These are phyloP conservation scores for Cherax quadricarinatus DNA, from an alignment of 1,140 invertebrate species.

Conservation along the genomic window DNA sequence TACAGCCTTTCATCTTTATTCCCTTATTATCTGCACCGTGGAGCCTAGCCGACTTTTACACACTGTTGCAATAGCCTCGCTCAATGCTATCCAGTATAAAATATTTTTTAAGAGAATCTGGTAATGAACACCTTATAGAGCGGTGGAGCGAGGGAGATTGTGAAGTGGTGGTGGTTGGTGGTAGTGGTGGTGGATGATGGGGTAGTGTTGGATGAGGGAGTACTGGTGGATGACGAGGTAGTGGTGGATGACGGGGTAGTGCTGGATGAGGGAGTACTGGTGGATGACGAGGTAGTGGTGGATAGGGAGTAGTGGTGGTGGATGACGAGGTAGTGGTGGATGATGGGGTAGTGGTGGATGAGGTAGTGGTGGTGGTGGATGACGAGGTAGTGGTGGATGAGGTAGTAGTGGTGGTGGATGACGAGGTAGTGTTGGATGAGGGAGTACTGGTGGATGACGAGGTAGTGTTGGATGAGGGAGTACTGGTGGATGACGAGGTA, in stretches of 20 bases:
- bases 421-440: background rate
- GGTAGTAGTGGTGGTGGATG: background rate
- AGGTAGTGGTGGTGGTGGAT: too few species aligned
- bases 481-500: too few species aligned
- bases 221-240: too few species aligned
- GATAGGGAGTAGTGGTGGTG: too few species aligned
- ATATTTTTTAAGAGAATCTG: background rate
- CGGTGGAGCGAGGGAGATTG: background rate
- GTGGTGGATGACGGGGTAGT: too few species aligned
- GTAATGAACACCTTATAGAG: background rate
- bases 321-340: too few species aligned
- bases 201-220: too few species aligned
- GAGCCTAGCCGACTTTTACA: background rate
- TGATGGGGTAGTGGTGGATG: too few species aligned
- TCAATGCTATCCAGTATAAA: background rate
- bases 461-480: background rate
- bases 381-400: background rate
- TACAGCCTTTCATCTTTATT: background rate
- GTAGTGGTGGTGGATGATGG: too few species aligned
- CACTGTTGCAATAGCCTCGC: background rate
- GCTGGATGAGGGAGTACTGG: too few species aligned
- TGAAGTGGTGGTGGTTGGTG: background rate
- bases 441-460: too few species aligned
- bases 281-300: too few species aligned
- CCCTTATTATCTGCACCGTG: background rate